A percentile compares a stretch with the other conserved stretches of the same genome.
Evolutionary conservation across 2,797 vertebrate genomes (phyloP).

Genomic region (Percopsis omiscomaycus): DNA sequence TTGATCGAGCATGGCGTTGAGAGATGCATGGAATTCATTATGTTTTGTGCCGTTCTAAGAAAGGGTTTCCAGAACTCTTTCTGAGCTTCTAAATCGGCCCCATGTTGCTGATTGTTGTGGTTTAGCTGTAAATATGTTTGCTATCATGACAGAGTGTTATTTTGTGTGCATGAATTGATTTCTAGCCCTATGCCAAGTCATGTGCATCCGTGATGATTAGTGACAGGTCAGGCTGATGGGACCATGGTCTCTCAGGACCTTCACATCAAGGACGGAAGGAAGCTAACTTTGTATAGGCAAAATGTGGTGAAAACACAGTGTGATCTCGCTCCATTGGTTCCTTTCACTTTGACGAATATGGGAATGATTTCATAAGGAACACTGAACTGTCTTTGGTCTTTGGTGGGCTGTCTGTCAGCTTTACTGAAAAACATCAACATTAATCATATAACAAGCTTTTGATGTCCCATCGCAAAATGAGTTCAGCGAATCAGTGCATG

Average conservation of each 20-base stretch:
- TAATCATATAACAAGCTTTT: constrained; percentile 45
- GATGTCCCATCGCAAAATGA: constrained; percentile 15
- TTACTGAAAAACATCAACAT: not conserved
- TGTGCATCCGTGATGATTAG: constrained; percentile 20
- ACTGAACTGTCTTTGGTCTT: not conserved
- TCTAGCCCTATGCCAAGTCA: constrained; percentile 25
- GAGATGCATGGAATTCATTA: constrained; percentile 35
- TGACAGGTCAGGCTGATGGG: constrained; percentile 8
- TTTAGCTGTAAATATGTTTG: constrained; percentile 19
- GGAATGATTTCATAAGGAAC: constrained; percentile 1
- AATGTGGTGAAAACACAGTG: not conserved
- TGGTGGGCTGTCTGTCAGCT: not conserved
- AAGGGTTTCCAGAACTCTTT: constrained; percentile 34
- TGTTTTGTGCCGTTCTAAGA: constrained; percentile 5
- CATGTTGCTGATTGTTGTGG: constrained; percentile 29
- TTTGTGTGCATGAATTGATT: constrained; percentile 24
- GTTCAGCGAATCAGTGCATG: constrained; percentile 5
- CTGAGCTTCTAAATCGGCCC: constrained; percentile 24
- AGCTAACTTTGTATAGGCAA: constrained; percentile 8
- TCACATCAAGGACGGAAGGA: not conserved
- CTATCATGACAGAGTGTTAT: constrained; percentile 23
- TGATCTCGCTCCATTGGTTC: not conserved
- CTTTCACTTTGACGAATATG: not conserved
- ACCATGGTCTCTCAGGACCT: constrained; percentile 3
- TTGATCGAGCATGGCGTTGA: constrained; percentile 31